Conservation (phyloP, 2,113 vertebrate species). For the Epinephelus fuscoguttatus region DNA sequence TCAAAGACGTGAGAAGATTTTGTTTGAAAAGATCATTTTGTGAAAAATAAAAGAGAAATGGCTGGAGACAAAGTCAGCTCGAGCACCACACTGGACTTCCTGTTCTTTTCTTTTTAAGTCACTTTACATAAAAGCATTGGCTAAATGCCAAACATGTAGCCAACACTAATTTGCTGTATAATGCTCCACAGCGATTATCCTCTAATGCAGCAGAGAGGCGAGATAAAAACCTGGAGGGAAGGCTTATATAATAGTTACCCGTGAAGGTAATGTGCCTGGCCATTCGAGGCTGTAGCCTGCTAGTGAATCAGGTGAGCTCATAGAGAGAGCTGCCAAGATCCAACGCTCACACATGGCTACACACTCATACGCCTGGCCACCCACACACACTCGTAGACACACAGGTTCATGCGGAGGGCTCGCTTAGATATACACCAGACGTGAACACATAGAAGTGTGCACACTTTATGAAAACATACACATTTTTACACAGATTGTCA, state of each 20-base stretch:
- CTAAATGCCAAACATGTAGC: conserved; percentile 11
- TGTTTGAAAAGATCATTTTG: neutral
- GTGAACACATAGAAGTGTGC: neutral
- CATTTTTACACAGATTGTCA: neutral
- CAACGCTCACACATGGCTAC: conserved; percentile 55
- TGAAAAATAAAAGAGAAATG: neutral
- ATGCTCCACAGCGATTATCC: conserved; percentile 36
- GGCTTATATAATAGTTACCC: conserved; percentile 53
- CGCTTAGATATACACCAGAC: neutral
- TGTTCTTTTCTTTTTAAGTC: neutral
- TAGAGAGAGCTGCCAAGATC: conserved; percentile 62
- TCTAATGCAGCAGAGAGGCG: conserved; percentile 5
- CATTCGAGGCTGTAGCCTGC: conserved; percentile 49
- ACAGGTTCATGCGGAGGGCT: conserved; percentile 7
- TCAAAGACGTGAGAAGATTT: neutral
- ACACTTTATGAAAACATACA: neutral
- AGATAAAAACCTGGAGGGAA: conserved; percentile 23
- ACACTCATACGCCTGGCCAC: conserved; percentile 9
- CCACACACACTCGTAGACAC: conserved; percentile 4
- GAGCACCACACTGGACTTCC: neutral
- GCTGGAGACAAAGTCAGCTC: neutral
- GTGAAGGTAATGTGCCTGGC: conserved; percentile 30
- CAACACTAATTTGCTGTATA: conserved; percentile 26
- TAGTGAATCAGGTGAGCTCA: conserved; percentile 68
- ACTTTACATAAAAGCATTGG: conserved; percentile 16